phyloP scores from a whole-genome alignment of 2,797 vertebrate genomes.

The Pempheris klunzingeri region DNA sequence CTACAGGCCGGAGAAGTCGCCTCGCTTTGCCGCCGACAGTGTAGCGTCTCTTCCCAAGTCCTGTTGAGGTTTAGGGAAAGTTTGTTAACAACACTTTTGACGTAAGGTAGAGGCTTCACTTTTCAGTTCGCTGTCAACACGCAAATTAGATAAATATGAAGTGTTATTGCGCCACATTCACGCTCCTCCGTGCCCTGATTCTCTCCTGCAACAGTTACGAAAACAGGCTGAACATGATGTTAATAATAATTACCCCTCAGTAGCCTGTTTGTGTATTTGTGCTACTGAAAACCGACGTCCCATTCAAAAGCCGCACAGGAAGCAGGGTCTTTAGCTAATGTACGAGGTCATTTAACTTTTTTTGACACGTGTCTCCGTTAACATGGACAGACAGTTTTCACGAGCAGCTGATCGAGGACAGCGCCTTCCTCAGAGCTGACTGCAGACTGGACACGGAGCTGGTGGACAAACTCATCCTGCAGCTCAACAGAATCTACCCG shows the following conservation, averaged over 20 bases:
- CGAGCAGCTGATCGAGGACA: slow-evolving; percentile 92
- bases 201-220: not conserved
- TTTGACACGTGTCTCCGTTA: not conserved
- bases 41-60: slow-evolving; percentile 14
- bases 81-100: slow-evolving; percentile 46
- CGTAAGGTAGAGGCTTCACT: not conserved
- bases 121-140: not conserved
- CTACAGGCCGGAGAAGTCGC: not conserved
- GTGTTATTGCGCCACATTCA: not conserved
- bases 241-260: not conserved
- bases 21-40: slow-evolving; percentile 18
- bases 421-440: slow-evolving; percentile 86
- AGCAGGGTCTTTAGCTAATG: not conserved
- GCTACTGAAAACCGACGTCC: not conserved
- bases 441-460: slow-evolving; percentile 90
- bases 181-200: too few relatives aligned
- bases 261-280: not conserved
- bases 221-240: not conserved
- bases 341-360: not conserved
- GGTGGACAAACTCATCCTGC: slow-evolving; percentile 94
- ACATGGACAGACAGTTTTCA: slow-evolving; percentile 83
- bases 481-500: slow-evolving; percentile 97
- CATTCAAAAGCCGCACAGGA: too few relatives aligned
- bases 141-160: not conserved
- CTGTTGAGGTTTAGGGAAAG: slow-evolving; percentile 50